Conservation (phyloP, 1,140 invertebrate species). For the Trichonephila inaurata region DNA sequence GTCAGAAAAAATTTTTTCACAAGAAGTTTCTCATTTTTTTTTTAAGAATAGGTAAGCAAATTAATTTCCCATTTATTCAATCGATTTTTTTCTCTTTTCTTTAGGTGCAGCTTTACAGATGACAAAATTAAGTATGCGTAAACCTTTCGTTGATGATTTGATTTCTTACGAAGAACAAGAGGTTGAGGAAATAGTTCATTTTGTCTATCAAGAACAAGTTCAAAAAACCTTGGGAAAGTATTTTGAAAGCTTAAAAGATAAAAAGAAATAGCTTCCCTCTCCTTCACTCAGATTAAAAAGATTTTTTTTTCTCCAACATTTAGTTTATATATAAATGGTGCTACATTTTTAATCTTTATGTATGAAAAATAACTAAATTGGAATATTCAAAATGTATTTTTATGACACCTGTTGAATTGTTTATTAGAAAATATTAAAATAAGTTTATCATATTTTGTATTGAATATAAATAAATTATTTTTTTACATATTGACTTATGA, state of each 20-base stretch:
- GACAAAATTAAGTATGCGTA: conserved; percentile 43
- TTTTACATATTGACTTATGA: neutral
- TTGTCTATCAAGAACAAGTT: conserved; percentile 18
- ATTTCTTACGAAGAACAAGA: conserved; percentile 52
- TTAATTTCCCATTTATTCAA: too few relatives aligned
- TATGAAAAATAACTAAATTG: too few relatives aligned
- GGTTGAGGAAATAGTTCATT: conserved; percentile 41
- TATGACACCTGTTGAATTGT: too few relatives aligned
- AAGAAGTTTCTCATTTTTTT: too few relatives aligned
- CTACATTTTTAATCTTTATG: neutral
- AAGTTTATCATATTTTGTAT: neutral
- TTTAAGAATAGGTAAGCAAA: too few relatives aligned
- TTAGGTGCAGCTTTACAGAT: conserved; percentile 2
- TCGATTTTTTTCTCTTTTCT: neutral
- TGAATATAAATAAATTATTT: neutral
- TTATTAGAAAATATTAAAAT: neutral
- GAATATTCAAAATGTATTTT: too few relatives aligned
- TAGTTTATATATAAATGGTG: neutral
- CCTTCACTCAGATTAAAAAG: neutral
- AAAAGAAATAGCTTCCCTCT: neutral
- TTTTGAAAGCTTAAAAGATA: conserved; percentile 30
- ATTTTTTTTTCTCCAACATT: neutral
- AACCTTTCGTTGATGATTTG: conserved; percentile 39
- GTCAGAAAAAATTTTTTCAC: too few relatives aligned
- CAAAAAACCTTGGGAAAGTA: conserved; percentile 10